phyloP scores from a whole-genome alignment of 2,113 vertebrate species.

The Vidua macroura region DNA sequence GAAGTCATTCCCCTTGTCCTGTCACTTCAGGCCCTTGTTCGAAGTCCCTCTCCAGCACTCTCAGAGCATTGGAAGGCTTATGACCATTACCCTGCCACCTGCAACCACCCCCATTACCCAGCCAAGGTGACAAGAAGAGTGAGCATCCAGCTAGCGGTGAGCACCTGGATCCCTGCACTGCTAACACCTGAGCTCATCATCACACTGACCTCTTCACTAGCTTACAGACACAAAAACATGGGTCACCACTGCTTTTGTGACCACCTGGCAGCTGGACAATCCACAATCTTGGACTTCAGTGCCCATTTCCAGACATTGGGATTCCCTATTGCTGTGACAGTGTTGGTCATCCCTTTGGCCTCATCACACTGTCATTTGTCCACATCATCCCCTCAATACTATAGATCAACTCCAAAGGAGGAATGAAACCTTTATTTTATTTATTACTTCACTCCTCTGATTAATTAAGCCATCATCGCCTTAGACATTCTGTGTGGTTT shows the following conservation, averaged over 20 bases:
- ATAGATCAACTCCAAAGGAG: background rate
- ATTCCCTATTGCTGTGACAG: conserved; percentile 12
- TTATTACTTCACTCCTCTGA: background rate
- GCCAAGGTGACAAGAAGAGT: conserved; percentile 8
- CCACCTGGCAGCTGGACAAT: conserved; percentile 15
- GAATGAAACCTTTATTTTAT: background rate
- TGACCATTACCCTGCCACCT: conserved; percentile 3
- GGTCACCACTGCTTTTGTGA: conserved; percentile 35
- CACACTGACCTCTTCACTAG: background rate
- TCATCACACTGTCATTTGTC: background rate
- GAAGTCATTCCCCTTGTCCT: background rate
- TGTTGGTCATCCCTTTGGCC: background rate
- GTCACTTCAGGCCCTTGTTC: background rate
- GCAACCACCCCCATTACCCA: background rate
- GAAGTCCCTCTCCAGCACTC: background rate
- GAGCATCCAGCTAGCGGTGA: background rate
- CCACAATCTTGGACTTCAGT: background rate
- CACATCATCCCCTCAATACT: background rate
- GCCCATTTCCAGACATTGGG: conserved; percentile 16
- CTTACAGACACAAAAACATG: background rate
- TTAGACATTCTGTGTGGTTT: background rate
- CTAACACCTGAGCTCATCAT: background rate
- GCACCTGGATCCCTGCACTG: background rate
- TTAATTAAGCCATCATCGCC: background rate
- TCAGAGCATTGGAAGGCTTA: background rate